These are phyloP conservation scores for Exaiptasia diaphana DNA, from an alignment of 64 coral and sea anemone genomes.

Conservation along the genomic window DNA sequence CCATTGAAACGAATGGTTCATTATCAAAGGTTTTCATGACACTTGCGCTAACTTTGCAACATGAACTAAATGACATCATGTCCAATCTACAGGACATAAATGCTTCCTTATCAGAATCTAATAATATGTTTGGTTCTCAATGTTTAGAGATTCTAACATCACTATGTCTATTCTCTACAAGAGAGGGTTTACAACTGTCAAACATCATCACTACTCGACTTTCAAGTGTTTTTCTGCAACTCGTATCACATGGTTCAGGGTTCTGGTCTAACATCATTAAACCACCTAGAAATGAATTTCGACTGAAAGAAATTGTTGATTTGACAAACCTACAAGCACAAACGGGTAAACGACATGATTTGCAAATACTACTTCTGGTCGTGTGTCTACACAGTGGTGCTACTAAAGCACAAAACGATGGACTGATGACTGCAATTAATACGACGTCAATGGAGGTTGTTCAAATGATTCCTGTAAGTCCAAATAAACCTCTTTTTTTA, in stretches of 20 bases:
- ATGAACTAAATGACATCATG: conserved; percentile 19
- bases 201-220: conserved; percentile 38
- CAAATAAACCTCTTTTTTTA: neutral
- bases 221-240: conserved; percentile 27
- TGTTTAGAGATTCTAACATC: conserved; percentile 71
- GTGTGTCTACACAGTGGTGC: conserved; percentile 73
- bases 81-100: neutral
- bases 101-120: conserved; percentile 8
- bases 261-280: conserved; percentile 58
- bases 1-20: neutral
- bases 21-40: conserved; percentile 20
- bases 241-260: conserved; percentile 47
- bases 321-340: conserved; percentile 9
- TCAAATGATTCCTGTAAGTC: neutral
- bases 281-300: conserved; percentile 44
- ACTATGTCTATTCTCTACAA: conserved; percentile 29
- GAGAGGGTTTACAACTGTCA: conserved; percentile 23
- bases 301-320: conserved; percentile 30
- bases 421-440: conserved; percentile 36
- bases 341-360: conserved; percentile 19
- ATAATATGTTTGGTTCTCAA: conserved; percentile 57
- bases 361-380: conserved; percentile 57
- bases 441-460: conserved; percentile 13
- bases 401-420: conserved; percentile 33
- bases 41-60: conserved; percentile 54